phyloP scores from a whole-genome alignment of 2,113 vertebrate genomes.

The Heterocephalus glaber region DNA sequence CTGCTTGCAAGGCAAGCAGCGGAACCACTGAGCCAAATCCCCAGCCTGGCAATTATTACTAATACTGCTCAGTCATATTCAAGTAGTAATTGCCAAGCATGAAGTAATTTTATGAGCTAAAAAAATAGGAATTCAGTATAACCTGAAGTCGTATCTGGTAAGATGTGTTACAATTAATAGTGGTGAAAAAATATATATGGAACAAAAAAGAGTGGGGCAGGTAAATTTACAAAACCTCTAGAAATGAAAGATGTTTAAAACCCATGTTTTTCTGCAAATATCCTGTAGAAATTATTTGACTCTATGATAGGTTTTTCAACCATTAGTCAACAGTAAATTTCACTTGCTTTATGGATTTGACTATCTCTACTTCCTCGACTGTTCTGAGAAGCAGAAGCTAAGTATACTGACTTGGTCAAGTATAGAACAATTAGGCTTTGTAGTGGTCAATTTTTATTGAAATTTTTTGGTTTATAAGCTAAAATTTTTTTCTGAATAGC shows the following conservation, averaged over 20 bases:
- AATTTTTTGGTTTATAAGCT: neutral
- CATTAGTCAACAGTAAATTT: neutral
- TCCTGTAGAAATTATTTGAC: neutral
- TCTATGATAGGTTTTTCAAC: neutral
- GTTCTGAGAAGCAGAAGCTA: neutral
- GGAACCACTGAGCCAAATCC: too few relatives aligned
- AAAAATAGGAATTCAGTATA: neutral
- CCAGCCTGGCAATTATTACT: neutral
- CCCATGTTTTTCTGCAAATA: neutral
- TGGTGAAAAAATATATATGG: neutral
- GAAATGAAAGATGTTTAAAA: neutral
- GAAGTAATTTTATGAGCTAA: neutral
- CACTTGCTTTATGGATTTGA: neutral
- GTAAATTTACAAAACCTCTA: neutral
- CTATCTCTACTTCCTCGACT: neutral
- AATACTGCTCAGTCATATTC: neutral
- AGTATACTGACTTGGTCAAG: neutral
- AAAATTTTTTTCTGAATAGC: neutral
- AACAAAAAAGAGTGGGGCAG: neutral
- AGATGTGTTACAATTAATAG: neutral
- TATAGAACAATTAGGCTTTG: neutral
- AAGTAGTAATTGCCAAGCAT: neutral
- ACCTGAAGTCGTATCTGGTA: neutral
- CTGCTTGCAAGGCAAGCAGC: too few relatives aligned
- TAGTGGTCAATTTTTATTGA: neutral